Conservation (phyloP, 2,113 vertebrate genomes). For the Cranoglanis bouderius region DNA sequence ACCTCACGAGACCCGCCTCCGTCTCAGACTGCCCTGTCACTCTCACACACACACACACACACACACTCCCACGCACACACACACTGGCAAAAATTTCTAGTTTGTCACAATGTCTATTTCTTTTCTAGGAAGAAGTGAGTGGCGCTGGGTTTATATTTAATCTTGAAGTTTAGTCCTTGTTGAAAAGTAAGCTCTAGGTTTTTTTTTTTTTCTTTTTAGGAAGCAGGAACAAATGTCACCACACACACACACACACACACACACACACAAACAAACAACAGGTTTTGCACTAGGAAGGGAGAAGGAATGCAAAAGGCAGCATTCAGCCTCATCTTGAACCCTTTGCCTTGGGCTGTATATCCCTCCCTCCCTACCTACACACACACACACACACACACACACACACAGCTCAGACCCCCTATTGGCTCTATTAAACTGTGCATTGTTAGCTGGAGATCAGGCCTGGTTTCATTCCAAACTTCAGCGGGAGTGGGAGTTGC, state of each 20-base stretch:
- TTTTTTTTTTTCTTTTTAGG: neutral
- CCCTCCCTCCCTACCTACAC: slow-evolving; percentile 22
- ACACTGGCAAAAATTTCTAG: neutral
- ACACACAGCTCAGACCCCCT: slow-evolving; percentile 59
- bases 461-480: slow-evolving; percentile 83
- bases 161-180: neutral
- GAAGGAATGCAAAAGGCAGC: neutral
- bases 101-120: no score
- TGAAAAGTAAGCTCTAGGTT: neutral
- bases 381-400: slow-evolving; percentile 23
- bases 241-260: neutral
- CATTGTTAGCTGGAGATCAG: slow-evolving; percentile 89
- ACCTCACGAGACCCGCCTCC: slow-evolving; percentile 51
- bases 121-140: neutral
- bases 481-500: slow-evolving; percentile 79
- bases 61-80: neutral
- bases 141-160: neutral
- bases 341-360: slow-evolving; percentile 49
- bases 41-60: neutral
- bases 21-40: slow-evolving; percentile 56
- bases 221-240: neutral
- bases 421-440: slow-evolving; percentile 82
- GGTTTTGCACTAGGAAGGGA: neutral
- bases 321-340: slow-evolving; percentile 85
- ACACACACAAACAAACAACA: neutral